phyloP scores from a whole-genome alignment of 2,888 invertebrate genomes.

The Scotopteryx bipunctaria region DNA sequence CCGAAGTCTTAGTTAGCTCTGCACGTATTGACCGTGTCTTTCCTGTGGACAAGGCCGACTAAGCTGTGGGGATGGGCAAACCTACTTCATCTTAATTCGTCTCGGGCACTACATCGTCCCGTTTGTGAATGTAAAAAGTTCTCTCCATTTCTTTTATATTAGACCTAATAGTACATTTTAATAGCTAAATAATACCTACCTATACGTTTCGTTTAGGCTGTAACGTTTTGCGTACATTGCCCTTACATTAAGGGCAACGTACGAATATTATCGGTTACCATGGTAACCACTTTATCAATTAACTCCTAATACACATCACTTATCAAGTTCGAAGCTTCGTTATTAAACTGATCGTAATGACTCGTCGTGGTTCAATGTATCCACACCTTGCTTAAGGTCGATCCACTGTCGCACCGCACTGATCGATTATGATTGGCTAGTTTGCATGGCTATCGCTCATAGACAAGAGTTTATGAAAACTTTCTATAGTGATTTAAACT shows the following conservation, averaged over 20 bases:
- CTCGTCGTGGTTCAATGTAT: constrained; percentile 14
- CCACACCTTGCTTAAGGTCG: constrained; percentile 10
- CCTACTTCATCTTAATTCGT: no score
- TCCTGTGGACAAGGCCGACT: no score
- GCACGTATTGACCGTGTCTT: no score
- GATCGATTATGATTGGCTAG: constrained; percentile 2
- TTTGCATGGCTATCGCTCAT: neutral
- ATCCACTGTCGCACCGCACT: neutral
- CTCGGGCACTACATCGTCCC: no score
- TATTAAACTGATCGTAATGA: constrained; percentile 1
- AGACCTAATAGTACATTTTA: no score
- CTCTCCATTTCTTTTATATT: no score
- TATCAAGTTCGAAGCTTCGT: constrained; percentile 11
- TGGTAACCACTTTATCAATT: constrained; percentile 13
- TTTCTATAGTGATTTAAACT: no score
- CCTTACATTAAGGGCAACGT: neutral
- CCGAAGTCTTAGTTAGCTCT: no score
- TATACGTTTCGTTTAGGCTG: neutral
- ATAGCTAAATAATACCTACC: no score
- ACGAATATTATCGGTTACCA: constrained; percentile 1
- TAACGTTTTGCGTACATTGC: neutral
- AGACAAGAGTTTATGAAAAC: no score
- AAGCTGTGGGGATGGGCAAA: no score
- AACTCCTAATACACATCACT: neutral
- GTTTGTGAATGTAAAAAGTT: no score